Conservation (phyloP, 2,888 invertebrate genomes). For the Zygaena filipendulae region DNA sequence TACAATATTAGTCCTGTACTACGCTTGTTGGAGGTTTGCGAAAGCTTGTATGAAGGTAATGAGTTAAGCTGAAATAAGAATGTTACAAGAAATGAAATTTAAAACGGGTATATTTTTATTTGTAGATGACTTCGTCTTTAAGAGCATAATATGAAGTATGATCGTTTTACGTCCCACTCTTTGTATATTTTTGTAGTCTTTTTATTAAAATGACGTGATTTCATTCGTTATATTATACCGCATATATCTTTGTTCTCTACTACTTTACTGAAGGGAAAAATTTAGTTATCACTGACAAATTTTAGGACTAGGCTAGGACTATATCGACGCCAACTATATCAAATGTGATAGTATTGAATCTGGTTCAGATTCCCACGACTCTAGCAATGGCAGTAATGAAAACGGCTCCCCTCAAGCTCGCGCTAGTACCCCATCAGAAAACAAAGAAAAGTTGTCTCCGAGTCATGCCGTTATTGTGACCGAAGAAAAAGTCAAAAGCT, state of each 20-base stretch:
- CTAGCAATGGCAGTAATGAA: constrained; percentile 38
- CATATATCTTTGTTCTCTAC: too few species aligned
- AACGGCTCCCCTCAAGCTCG: constrained; percentile 40
- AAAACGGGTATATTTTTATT: constrained; percentile 6
- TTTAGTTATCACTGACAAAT: too few species aligned
- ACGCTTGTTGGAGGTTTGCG: constrained; percentile 84
- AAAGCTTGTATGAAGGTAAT: constrained; percentile 86
- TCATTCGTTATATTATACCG: too few species aligned
- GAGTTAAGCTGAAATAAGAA: constrained; percentile 73
- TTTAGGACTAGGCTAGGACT: constrained; percentile 90
- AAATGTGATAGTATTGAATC: constrained; percentile 56
- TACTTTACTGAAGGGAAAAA: too few species aligned
- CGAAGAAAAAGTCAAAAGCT: constrained; percentile 33
- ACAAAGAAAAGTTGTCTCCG: constrained; percentile 38
- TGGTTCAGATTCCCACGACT: constrained; percentile 31
- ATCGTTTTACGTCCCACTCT: too few species aligned
- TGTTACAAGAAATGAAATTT: constrained; percentile 3
- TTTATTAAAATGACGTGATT: too few species aligned
- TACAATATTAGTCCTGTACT: constrained; percentile 92
- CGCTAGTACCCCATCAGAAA: constrained; percentile 30
- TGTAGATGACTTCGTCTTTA: too few species aligned
- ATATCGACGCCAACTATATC: constrained; percentile 98
- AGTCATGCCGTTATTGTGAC: constrained; percentile 35
- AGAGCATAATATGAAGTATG: too few species aligned
- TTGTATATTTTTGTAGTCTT: too few species aligned